Evolutionary conservation across 1,140 invertebrate species (phyloP).

Genomic region (Mesaphorura yosii): DNA sequence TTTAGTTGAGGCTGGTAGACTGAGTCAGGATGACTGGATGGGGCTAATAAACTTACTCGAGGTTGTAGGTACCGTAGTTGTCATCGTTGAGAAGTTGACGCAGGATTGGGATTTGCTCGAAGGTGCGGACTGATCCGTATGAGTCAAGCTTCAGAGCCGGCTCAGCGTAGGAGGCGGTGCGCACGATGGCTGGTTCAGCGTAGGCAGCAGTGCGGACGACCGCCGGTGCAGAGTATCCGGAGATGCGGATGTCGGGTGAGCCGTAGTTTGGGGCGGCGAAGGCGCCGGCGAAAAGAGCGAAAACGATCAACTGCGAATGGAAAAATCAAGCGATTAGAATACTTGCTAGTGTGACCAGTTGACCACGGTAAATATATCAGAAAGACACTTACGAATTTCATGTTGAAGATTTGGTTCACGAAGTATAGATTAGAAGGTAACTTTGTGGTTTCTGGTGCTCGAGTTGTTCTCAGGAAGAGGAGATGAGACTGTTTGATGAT

Average conservation of each 20-base stretch:
- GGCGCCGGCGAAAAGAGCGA: not conserved
- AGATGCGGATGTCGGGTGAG: not conserved
- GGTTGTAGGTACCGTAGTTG: constrained; percentile 9
- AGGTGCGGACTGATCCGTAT: not conserved
- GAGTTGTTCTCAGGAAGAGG: too few relatives aligned
- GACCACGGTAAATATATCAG: not conserved
- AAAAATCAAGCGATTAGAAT: not conserved
- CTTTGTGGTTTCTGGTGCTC: too few relatives aligned
- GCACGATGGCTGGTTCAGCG: not conserved
- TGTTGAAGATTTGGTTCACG: constrained; percentile 2
- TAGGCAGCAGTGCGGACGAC: not conserved
- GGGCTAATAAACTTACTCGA: constrained; percentile 5
- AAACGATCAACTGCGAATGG: not conserved
- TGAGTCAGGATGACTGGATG: not conserved
- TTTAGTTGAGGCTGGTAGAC: not conserved
- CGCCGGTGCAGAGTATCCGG: not conserved
- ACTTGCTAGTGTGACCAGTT: not conserved
- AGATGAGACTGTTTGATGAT: too few relatives aligned
- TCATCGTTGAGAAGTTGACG: constrained; percentile 1
- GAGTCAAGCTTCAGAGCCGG: not conserved
- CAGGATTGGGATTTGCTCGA: constrained; percentile 13
- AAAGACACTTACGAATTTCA: constrained; percentile 2
- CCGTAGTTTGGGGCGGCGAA: not conserved
- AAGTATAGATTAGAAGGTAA: too few relatives aligned
- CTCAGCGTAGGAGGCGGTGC: not conserved